phyloP scores from a whole-genome alignment of 1,140 invertebrate species.

The Tenebrio molitor region DNA sequence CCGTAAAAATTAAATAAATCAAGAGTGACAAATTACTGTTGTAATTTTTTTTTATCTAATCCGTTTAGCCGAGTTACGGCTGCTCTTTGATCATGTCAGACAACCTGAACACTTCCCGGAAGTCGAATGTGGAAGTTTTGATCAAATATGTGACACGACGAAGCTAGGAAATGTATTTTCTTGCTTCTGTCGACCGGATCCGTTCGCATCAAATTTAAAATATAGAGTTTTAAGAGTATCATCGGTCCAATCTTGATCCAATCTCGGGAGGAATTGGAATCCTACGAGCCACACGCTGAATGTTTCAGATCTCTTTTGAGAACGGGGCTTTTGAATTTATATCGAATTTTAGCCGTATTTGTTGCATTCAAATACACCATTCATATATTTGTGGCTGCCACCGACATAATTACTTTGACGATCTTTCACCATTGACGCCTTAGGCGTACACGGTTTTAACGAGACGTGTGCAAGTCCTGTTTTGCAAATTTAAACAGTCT shows the following conservation, averaged over 20 bases:
- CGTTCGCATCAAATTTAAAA: constrained; percentile 30
- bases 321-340: constrained; percentile 29
- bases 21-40: too few species aligned
- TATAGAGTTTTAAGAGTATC: constrained; percentile 39
- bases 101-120: too few species aligned
- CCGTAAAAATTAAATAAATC: too few species aligned
- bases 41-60: too few species aligned
- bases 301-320: constrained; percentile 40
- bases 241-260: constrained; percentile 35
- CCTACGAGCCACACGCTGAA: constrained; percentile 37
- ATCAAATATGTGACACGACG: not conserved
- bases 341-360: constrained; percentile 31
- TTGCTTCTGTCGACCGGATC: constrained; percentile 19
- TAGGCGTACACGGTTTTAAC: too few species aligned
- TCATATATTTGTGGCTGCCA: not conserved
- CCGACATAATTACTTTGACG: not conserved
- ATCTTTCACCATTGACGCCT: too few species aligned
- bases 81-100: too few species aligned
- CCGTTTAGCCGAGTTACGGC: too few species aligned
- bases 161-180: constrained; percentile 4
- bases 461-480: too few species aligned
- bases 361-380: constrained; percentile 14
- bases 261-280: constrained; percentile 35
- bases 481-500: too few species aligned
- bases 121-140: too few species aligned